Conservation (phyloP, 2,797 vertebrate species). For the Selene dorsalis region DNA sequence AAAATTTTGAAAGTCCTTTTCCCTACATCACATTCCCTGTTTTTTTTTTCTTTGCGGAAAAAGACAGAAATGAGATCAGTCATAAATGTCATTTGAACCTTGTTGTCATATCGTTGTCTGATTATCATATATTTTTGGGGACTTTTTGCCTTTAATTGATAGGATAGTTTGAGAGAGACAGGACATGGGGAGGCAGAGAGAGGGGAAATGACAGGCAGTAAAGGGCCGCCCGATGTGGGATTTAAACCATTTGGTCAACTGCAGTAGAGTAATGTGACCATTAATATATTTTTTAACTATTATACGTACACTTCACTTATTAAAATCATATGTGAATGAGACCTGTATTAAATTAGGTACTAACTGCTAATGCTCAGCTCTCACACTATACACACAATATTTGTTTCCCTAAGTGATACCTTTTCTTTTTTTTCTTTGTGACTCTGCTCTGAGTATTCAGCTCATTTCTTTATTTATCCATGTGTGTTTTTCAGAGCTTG, state of each 20-base stretch:
- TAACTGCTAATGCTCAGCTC: neutral
- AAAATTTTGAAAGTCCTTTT: neutral
- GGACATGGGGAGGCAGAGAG: no score
- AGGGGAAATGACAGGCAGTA: no score
- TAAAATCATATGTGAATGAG: neutral
- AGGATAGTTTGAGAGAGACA: no score
- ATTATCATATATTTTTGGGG: no score
- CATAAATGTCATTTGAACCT: neutral
- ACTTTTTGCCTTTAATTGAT: no score
- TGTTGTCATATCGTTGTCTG: no score
- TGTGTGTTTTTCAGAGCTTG: conserved; percentile 74
- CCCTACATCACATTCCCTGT: no score
- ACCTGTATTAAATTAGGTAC: neutral
- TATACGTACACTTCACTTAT: neutral
- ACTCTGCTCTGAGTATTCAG: neutral
- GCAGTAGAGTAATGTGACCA: neutral
- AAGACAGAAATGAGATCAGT: neutral
- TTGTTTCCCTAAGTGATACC: conserved; percentile 8
- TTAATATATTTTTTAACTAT: neutral
- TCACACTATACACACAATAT: conserved; percentile 28
- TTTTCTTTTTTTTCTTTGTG: neutral
- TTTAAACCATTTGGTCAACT: neutral
- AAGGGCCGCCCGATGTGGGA: no score
- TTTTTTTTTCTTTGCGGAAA: neutral
- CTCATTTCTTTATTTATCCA: neutral